These are phyloP conservation scores for Babylonia areolata DNA, from an alignment of 1,140 invertebrate genomes.

Conservation along the genomic window DNA sequence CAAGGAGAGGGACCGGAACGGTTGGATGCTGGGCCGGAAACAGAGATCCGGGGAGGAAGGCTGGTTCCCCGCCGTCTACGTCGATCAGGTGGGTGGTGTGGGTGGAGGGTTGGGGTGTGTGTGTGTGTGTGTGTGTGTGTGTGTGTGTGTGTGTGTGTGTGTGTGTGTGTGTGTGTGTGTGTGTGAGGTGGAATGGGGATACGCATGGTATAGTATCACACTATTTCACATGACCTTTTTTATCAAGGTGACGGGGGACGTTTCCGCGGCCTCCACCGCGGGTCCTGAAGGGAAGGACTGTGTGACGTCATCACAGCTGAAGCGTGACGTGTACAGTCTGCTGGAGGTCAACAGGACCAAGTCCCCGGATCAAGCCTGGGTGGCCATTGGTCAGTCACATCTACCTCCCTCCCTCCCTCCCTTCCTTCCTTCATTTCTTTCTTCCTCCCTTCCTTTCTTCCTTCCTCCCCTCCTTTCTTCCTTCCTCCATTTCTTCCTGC, in stretches of 20 bases:
- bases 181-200: no score
- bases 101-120: neutral
- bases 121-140: no score
- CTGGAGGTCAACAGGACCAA: conserved; percentile 52
- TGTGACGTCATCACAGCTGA: conserved; percentile 9
- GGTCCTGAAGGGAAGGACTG: neutral
- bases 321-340: conserved; percentile 47
- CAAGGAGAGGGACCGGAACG: conserved; percentile 61
- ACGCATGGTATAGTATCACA: no score
- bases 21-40: conserved; percentile 67
- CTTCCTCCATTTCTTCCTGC: neutral
- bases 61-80: conserved; percentile 58
- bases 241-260: neutral
- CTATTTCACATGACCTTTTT: no score
- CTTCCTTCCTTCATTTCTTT: neutral
- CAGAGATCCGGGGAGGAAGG: conserved; percentile 45
- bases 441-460: neutral
- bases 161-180: no score
- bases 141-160: no score
- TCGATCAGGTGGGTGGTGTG: conserved; percentile 56
- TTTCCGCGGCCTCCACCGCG: neutral
- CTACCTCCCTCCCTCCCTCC: neutral
- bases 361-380: conserved; percentile 43
- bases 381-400: conserved; percentile 42
- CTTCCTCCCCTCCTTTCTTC: neutral